A percentile compares a stretch with the other conserved stretches of the same genome.
Evolutionary conservation across 2,888 invertebrate species (phyloP).

Genomic region (Hemaris fuciformis): DNA sequence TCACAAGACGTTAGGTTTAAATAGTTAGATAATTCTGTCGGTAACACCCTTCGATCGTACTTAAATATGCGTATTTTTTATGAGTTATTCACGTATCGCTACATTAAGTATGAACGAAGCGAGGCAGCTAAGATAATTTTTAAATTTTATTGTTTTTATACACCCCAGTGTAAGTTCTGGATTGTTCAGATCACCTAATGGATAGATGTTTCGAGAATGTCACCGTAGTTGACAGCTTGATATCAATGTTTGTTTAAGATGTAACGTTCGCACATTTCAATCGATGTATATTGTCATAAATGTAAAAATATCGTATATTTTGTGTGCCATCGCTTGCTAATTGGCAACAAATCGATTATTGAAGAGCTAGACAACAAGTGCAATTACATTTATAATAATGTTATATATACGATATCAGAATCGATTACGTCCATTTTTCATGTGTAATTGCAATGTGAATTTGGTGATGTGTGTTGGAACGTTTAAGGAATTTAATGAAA

Average conservation of each 20-base stretch:
- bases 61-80: constrained; percentile 6
- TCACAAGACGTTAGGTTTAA: constrained; percentile 28
- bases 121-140: background rate
- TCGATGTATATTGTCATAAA: background rate
- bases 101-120: constrained; percentile 2
- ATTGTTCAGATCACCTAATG: background rate
- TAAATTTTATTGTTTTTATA: constrained; percentile 5
- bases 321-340: constrained; percentile 13
- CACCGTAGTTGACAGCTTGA: background rate
- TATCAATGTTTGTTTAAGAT: background rate
- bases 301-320: constrained; percentile 5
- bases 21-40: constrained; percentile 16
- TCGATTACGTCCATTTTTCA: constrained; percentile 68
- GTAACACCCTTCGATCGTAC: constrained; percentile 14
- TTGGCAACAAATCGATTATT: constrained; percentile 10
- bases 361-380: constrained; percentile 53
- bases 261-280: constrained; percentile 2
- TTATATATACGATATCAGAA: constrained; percentile 53
- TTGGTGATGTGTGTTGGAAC: constrained; percentile 38
- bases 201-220: background rate
- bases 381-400: constrained; percentile 68
- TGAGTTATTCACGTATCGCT: background rate
- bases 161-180: background rate
- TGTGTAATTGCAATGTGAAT: constrained; percentile 53
- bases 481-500: constrained; percentile 23